Percentiles rank a stretch among this genome's conserved stretches.
Evolutionary conservation across 2,113 vertebrate species (phyloP).

Genomic region (Cariama cristata): DNA sequence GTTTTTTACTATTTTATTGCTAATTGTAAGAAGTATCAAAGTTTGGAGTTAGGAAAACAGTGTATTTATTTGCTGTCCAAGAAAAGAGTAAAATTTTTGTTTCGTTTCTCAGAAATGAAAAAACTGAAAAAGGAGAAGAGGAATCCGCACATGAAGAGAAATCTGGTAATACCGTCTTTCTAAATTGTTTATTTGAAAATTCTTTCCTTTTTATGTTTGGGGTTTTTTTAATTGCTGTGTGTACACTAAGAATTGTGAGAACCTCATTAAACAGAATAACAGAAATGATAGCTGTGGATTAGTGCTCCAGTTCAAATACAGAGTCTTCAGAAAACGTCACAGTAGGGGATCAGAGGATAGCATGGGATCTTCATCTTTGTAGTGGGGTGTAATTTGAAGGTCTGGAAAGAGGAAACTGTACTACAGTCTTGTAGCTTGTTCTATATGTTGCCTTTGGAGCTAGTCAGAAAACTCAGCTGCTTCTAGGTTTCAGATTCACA

Average conservation of each 20-base stretch:
- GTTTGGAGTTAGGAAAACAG: neutral
- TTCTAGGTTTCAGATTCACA: neutral
- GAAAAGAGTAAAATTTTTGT: neutral
- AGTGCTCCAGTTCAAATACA: neutral
- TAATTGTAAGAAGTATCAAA: neutral
- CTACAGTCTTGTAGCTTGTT: neutral
- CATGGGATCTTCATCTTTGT: neutral
- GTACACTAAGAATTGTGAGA: neutral
- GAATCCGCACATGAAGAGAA: constrained; percentile 52
- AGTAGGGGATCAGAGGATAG: neutral
- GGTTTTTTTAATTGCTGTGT: neutral
- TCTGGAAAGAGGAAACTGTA: neutral
- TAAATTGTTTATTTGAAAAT: neutral
- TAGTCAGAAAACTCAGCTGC: neutral
- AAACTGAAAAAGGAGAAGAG: constrained; percentile 32
- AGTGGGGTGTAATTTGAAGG: neutral
- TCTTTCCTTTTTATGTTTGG: neutral
- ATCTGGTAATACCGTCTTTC: constrained; percentile 63
- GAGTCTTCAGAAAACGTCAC: neutral
- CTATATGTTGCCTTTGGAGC: neutral
- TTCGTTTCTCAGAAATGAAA: constrained; percentile 37
- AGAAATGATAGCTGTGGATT: neutral
- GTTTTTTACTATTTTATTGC: neutral
- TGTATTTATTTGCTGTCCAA: neutral
- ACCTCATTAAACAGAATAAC: neutral